Evolutionary conservation across 1,140 invertebrate genomes (phyloP).

Genomic region (Arctopsyche grandis): DNA sequence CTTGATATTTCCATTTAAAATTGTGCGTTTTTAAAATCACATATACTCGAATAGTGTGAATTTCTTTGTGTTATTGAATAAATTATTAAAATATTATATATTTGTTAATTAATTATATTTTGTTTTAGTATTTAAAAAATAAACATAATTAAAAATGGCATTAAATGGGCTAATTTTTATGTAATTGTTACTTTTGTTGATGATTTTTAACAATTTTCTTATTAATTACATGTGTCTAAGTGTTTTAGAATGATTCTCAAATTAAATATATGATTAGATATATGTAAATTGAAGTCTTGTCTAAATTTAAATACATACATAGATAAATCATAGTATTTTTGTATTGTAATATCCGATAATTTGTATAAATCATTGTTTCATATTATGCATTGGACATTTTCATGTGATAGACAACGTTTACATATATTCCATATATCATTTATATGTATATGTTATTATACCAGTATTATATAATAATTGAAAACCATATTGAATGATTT

Average conservation of each 20-base stretch:
- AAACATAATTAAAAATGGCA: too few species aligned
- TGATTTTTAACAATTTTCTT: background rate
- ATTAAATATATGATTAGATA: background rate
- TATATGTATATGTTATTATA: too few species aligned
- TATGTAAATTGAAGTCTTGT: constrained; percentile 2
- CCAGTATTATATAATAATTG: too few species aligned
- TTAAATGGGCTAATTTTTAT: background rate
- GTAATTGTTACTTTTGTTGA: background rate
- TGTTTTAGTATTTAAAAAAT: background rate
- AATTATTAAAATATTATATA: background rate
- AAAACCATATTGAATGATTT: too few species aligned
- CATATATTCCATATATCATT: too few species aligned
- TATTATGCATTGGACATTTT: too few species aligned
- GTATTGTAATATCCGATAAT: background rate
- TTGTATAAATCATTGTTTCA: constrained; percentile 1
- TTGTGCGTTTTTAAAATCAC: too few species aligned
- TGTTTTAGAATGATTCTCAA: too few species aligned
- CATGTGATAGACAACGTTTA: too few species aligned
- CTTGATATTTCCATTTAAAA: background rate
- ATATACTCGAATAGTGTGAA: background rate
- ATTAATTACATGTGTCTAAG: too few species aligned
- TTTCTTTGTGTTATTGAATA: background rate
- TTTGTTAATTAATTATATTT: background rate
- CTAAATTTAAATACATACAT: background rate
- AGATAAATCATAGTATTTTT: constrained; percentile 27